phyloP scores from a whole-genome alignment of 2,113 vertebrate species.

The Solea solea region DNA sequence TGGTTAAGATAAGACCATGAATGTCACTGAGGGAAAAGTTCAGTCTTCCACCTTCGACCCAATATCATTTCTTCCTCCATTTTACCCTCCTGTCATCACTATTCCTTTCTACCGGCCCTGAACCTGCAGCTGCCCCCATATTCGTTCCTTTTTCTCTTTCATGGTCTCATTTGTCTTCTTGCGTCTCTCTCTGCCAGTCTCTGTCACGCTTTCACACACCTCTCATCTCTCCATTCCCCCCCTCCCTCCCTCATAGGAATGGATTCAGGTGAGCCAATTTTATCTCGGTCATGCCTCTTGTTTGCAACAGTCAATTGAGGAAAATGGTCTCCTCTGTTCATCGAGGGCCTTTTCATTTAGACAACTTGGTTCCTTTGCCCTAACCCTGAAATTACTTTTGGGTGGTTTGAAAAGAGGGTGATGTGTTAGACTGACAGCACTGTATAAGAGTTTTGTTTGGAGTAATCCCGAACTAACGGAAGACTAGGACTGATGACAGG shows the following conservation, averaged over 20 bases:
- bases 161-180: conserved; percentile 69
- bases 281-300: conserved; percentile 78
- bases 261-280: conserved; percentile 79
- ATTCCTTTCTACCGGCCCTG: conserved; percentile 43
- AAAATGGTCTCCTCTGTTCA: conserved; percentile 77
- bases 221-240: conserved; percentile 41
- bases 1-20: conserved; percentile 53
- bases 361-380: conserved; percentile 76
- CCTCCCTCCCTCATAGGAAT: conserved; percentile 49
- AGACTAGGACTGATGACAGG: not conserved
- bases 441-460: conserved; percentile 37
- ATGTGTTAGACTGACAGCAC: conserved; percentile 50
- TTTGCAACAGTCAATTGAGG: conserved; percentile 78
- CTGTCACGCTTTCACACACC: conserved; percentile 62
- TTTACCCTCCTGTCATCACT: conserved; percentile 49
- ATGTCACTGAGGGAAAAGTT: conserved; percentile 38
- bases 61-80: conserved; percentile 52
- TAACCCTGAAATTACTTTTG: conserved; percentile 79
- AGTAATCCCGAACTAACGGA: conserved; percentile 2
- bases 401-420: conserved; percentile 62
- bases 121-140: conserved; percentile 38
- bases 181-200: conserved; percentile 69
- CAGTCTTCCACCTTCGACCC: conserved; percentile 35
- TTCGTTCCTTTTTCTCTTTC: conserved; percentile 55
- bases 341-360: conserved; percentile 78